Evolutionary conservation across 2,797 vertebrate species (phyloP).

Genomic region (Falco rusticolus): DNA sequence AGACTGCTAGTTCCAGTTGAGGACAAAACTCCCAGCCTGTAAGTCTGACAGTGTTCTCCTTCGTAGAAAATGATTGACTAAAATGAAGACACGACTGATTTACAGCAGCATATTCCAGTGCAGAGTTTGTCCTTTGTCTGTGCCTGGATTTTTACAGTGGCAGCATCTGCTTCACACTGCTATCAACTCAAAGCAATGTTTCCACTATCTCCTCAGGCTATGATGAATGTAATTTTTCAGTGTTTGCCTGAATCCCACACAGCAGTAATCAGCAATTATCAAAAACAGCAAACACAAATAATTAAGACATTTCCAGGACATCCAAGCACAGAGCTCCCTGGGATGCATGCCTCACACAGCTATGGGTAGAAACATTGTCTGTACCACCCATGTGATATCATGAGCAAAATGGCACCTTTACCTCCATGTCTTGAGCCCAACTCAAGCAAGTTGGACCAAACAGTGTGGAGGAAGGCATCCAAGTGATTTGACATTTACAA

Average conservation of each 20-base stretch:
- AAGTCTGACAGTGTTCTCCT: neutral
- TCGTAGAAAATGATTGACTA: neutral
- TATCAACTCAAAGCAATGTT: neutral
- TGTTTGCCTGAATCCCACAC: conserved; percentile 42
- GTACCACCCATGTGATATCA: neutral
- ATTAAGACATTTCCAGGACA: conserved; percentile 28
- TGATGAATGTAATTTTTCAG: conserved; percentile 1
- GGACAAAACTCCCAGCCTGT: neutral
- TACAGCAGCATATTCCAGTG: neutral
- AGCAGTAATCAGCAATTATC: conserved; percentile 56
- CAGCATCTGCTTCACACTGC: neutral
- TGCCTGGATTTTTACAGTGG: neutral
- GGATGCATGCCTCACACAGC: neutral
- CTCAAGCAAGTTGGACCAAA: neutral
- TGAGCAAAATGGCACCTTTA: neutral
- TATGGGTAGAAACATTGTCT: neutral
- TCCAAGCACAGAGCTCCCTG: neutral
- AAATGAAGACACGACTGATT: neutral
- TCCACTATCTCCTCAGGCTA: conserved; percentile 17
- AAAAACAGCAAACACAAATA: conserved; percentile 46
- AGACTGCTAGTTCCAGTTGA: neutral
- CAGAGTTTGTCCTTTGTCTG: neutral
- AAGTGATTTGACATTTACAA: neutral
- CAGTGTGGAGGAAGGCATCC: neutral
- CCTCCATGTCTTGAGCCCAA: neutral